Evolutionary conservation across 1,140 invertebrate species (phyloP).

Genomic region (Atta colombica): DNA sequence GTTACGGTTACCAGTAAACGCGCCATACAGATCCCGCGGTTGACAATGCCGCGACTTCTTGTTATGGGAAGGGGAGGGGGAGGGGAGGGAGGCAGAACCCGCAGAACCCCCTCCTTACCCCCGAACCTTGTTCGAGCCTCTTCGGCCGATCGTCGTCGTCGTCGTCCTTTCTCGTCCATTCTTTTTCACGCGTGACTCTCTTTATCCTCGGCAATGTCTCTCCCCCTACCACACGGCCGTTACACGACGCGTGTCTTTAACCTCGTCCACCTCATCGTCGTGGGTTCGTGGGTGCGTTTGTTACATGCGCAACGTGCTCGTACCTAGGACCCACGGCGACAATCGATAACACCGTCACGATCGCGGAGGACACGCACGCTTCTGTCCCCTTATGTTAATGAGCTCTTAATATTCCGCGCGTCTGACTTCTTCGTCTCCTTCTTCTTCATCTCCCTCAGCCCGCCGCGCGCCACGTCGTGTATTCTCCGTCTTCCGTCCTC

Average conservation of each 20-base stretch:
- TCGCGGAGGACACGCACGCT: constrained; percentile 81
- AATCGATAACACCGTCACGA: constrained; percentile 86
- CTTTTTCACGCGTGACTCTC: constrained; percentile 67
- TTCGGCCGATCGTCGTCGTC: neutral
- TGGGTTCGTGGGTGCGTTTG: constrained; percentile 70
- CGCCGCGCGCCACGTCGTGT: constrained; percentile 40
- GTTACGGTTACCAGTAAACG: constrained; percentile 82
- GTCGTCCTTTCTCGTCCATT: constrained; percentile 67
- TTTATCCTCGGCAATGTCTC: constrained; percentile 53
- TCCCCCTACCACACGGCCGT: neutral
- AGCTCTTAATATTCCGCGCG: constrained; percentile 83
- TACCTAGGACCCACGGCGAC: constrained; percentile 71
- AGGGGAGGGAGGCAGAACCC: too few relatives aligned
- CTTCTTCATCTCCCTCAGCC: constrained; percentile 57
- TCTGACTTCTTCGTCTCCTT: constrained; percentile 69
- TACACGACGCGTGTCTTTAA: constrained; percentile 74
- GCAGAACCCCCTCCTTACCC: too few relatives aligned
- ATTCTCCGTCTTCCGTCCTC: constrained; percentile 47
- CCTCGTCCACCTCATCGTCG: constrained; percentile 78
- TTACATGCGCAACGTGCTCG: constrained; percentile 67
- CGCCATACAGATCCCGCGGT: constrained; percentile 67
- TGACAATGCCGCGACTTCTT: constrained; percentile 81
- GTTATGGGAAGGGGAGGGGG: neutral
- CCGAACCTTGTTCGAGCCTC: neutral
- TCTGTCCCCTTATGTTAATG: constrained; percentile 84